A percentile compares a stretch with the other conserved stretches of the same genome.
Evolutionary conservation across 2,797 vertebrate species (phyloP).

Genomic region (Cynodonichthys magdalenae): DNA sequence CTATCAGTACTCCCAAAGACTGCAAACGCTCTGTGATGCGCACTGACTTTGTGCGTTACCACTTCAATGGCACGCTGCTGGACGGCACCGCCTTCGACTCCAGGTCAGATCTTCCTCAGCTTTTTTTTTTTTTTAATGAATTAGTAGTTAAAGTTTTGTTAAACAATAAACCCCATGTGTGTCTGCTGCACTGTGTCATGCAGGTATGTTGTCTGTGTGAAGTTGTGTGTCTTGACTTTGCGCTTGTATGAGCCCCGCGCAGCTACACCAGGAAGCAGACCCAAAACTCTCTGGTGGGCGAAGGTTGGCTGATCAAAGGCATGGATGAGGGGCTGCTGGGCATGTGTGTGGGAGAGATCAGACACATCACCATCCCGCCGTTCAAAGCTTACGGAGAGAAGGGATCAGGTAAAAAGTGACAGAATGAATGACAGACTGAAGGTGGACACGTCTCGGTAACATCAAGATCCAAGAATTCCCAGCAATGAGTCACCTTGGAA

Average conservation of each 20-base stretch:
- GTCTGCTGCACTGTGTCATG: constrained; percentile 55
- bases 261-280: constrained; percentile 90
- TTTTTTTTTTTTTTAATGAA: neutral
- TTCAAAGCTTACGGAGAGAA: constrained; percentile 95
- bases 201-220: constrained; percentile 58
- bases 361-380: constrained; percentile 90
- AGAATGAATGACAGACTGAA: too few species aligned
- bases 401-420: constrained; percentile 84
- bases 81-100: constrained; percentile 90
- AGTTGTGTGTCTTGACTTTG: constrained; percentile 73
- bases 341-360: constrained; percentile 96
- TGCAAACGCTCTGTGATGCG: constrained; percentile 91
- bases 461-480: too few species aligned
- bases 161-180: neutral
- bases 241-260: constrained; percentile 70
- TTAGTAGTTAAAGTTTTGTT: neutral
- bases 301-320: constrained; percentile 93
- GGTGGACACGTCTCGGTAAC: too few species aligned
- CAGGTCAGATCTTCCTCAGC: constrained; percentile 78
- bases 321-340: constrained; percentile 94
- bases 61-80: constrained; percentile 92
- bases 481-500: too few species aligned
- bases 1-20: constrained; percentile 79
- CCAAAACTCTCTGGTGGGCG: constrained; percentile 89
- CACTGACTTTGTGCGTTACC: constrained; percentile 93